Base-by-base conservation (phyloP, 2,113 vertebrate genomes). In the Nycticorax nycticorax region DNA sequence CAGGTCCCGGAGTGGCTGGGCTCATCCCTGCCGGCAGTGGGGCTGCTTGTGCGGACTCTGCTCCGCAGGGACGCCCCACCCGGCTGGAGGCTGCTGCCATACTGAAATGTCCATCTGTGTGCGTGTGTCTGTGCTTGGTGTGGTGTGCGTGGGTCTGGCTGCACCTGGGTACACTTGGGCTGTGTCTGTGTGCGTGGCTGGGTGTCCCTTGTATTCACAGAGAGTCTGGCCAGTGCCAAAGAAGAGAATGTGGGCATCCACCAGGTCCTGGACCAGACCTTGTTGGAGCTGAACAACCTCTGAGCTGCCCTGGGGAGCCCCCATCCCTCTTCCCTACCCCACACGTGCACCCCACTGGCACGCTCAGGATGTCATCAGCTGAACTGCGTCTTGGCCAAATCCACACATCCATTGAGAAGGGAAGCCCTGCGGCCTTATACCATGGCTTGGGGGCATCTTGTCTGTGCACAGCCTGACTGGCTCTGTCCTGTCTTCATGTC, bases 171-270 rank as follows among this genome's bases (percentile, higher is more conserved):
- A 62, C 17, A 8, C 37, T 59, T 89, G 84, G 84, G 33, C 45
- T 86, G 80, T 92, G 87, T 82, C 48, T 80, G 85, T 77, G 71
- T 95, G 90, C 0, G 63, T 92, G 96, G 30, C 39, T 96, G 92
- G 48, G 41, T 88, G 52, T 87, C 33, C 79, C 87, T 95, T 97
- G 93, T 92, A 69, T 95, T 96, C 96, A 79, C 98, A 99, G 99
- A 99, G 97, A 99, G 98, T 98, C 98, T 99, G 98, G 98, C 99
- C 93, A 98, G 98, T 60, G 99, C 99, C 98, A 99, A 99, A 98
- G 99, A 99, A 79, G 99, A 99, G 95, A 99, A 99, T n/a, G 98
- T 99, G 98, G 98, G 98, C 87, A 99, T 99, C 95, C 99, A 99
- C 92, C 99, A 99, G 98, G 99, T 99, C 91, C 97, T 99, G 97